Percentiles rank a stretch among this genome's conserved stretches.
phyloP scores from a whole-genome alignment of 2,113 vertebrate genomes.

The Istiophorus platypterus region DNA sequence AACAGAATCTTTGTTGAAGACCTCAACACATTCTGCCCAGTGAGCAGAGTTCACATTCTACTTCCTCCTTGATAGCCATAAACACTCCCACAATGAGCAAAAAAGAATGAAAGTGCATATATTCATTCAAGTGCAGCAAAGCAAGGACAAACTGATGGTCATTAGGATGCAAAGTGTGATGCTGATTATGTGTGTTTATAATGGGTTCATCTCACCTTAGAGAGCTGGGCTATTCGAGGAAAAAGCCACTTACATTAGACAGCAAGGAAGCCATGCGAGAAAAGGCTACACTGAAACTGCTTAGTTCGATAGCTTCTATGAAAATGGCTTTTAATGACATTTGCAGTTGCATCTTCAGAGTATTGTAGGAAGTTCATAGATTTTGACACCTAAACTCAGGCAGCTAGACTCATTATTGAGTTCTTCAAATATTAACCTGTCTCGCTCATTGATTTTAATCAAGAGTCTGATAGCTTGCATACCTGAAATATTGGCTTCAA shows the following conservation, averaged over 20 bases:
- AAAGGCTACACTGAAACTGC: conserved; percentile 46
- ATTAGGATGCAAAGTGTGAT: conserved; percentile 68
- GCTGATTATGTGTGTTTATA: conserved; percentile 72
- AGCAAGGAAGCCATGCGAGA: conserved; percentile 62
- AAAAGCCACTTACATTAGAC: conserved; percentile 66
- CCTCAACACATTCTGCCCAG: conserved; percentile 24
- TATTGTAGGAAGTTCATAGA: conserved; percentile 32
- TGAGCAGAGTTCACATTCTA: conserved; percentile 21
- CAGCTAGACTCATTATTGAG: conserved; percentile 40
- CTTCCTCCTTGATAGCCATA: conserved; percentile 14
- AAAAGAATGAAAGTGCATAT: conserved; percentile 32
- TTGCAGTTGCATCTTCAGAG: conserved; percentile 56
- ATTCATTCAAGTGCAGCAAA: conserved; percentile 57
- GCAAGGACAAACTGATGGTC: conserved; percentile 62
- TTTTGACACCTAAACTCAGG: conserved; percentile 20
- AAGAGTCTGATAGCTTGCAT: conserved; percentile 26
- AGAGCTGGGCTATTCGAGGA: conserved; percentile 62
- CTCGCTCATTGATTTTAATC: conserved; percentile 44
- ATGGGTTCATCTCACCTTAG: conserved; percentile 66
- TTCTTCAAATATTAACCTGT: conserved; percentile 52
- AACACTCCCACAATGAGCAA: conserved; percentile 27
- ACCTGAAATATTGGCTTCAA: not conserved
- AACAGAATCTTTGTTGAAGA: conserved; percentile 30
- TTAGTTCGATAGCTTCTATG: conserved; percentile 53
- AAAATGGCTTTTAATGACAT: conserved; percentile 67